Conservation (phyloP, 2,888 invertebrate genomes). For the Macrophya annulata region DNA sequence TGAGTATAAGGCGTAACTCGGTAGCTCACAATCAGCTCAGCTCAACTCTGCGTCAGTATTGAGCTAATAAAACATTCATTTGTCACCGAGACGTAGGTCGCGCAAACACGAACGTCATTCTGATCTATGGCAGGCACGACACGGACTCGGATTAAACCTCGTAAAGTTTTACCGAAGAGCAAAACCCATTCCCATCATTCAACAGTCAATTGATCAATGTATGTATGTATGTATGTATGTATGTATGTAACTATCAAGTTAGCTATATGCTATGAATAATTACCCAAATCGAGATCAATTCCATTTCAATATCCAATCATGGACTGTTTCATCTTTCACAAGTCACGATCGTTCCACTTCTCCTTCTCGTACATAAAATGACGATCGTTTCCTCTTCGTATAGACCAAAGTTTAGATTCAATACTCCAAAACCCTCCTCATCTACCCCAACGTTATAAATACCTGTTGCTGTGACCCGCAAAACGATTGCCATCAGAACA, state of each 20-base stretch:
- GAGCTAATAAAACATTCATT: slow-evolving; percentile 48
- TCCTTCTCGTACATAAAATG: background rate
- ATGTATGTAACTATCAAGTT: no score
- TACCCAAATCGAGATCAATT: background rate
- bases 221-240: no score
- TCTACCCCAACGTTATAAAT: background rate
- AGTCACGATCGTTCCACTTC: background rate
- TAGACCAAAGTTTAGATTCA: background rate
- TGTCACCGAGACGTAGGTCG: slow-evolving; percentile 37
- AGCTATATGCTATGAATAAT: background rate
- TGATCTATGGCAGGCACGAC: background rate
- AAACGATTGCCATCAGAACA: slow-evolving; percentile 13
- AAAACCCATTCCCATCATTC: background rate
- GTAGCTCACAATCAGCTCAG: background rate
- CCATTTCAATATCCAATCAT: background rate
- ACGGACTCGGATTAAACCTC: background rate
- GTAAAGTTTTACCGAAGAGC: background rate
- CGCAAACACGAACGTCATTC: slow-evolving; percentile 26
- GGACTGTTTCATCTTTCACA: no score
- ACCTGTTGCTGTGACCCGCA: slow-evolving; percentile 32
- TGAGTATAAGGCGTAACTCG: background rate
- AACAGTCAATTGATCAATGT: slow-evolving; percentile 15
- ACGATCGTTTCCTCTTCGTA: background rate
- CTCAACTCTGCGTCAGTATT: background rate
- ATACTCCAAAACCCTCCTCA: background rate